Conservation (phyloP, 64 coral and sea anemone species). For the Trachythela sp. region DNA sequence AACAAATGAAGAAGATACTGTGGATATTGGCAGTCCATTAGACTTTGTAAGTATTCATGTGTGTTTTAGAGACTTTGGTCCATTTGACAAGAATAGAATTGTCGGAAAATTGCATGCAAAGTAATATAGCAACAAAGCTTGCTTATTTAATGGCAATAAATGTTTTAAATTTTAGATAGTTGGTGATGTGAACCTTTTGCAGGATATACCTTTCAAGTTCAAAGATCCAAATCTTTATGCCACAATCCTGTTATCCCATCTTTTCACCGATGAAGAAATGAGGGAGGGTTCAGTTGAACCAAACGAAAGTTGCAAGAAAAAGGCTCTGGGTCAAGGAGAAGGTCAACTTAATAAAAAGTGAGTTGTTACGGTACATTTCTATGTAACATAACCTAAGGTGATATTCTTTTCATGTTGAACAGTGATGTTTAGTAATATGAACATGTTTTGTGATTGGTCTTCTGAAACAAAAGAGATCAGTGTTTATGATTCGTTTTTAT, state of each 20-base stretch:
- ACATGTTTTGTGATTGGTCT: too few species aligned
- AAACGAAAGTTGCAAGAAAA: constrained; percentile 28
- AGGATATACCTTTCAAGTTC: neutral
- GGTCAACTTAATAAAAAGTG: constrained; percentile 48
- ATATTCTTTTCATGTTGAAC: neutral
- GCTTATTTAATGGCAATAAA: too few species aligned
- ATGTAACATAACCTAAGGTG: neutral
- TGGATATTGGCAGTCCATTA: neutral
- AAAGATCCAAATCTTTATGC: constrained; percentile 49
- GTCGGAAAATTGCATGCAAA: too few species aligned
- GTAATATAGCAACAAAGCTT: too few species aligned
- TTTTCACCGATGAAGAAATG: constrained; percentile 58
- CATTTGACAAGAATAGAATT: too few species aligned
- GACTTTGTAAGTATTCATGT: neutral
- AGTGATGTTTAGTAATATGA: neutral
- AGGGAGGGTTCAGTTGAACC: constrained; percentile 55
- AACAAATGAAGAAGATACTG: neutral
- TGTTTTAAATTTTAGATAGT: neutral
- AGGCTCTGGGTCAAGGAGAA: neutral
- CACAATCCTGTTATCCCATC: constrained; percentile 27
- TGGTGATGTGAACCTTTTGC: constrained; percentile 12
- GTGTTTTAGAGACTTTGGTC: too few species aligned
- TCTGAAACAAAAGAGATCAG: too few species aligned
- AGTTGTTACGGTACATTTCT: neutral
- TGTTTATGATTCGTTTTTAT: too few species aligned